Base-by-base conservation (phyloP, 2,113 vertebrate genomes). In the Grus americana region DNA sequence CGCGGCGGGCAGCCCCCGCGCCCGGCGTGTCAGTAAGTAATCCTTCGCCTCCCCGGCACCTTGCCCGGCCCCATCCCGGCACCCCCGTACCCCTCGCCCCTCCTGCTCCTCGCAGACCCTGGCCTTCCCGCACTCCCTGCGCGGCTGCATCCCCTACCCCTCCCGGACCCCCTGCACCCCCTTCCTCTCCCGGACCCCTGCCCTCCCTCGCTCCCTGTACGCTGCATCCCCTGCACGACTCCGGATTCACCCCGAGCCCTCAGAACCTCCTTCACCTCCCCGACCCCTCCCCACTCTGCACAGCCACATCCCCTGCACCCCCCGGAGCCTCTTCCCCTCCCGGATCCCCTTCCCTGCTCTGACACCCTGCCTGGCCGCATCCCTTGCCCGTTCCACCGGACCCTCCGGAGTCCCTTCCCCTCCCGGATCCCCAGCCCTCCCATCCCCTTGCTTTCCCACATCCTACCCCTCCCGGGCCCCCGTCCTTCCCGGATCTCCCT, bases 1-100 rank as follows among this genome's bases (percentile, higher is more conserved):
- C n/a, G 75, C 70, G 79, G 86, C 61, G 57, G 74, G 82, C 81
- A 85, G 46, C 9, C 32, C 68, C 65, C 34, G 58, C n/a, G 17
- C 74, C 57, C 71, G 50, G 88, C 46, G 40, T 66, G 67, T 52
- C 88, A 62, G 95, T 96, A 93, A 96, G 95, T 96, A 93, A n/a
- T 40, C 24, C 19, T 42, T 47, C 52, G 20, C 63, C 27, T 75
- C 50, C 19, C 29, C 36, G 29, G 36, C 75, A 55, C 66, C 26
- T 34, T 34, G 29, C 30, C 59, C 27, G 22, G n/a, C 30, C 47
- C 26, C 68, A 27, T 29, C n/a, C n/a, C 19, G 34, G 58, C 40
- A 17, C 36, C 20, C 46, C 21, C 8, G 46, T 32, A 24, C 11
- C 12, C 32, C 24, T 16, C 32, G 36, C 36, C 29, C 13, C 42